phyloP scores from a whole-genome alignment of 1,140 invertebrate genomes.

The Euwallacea fornicatus region DNA sequence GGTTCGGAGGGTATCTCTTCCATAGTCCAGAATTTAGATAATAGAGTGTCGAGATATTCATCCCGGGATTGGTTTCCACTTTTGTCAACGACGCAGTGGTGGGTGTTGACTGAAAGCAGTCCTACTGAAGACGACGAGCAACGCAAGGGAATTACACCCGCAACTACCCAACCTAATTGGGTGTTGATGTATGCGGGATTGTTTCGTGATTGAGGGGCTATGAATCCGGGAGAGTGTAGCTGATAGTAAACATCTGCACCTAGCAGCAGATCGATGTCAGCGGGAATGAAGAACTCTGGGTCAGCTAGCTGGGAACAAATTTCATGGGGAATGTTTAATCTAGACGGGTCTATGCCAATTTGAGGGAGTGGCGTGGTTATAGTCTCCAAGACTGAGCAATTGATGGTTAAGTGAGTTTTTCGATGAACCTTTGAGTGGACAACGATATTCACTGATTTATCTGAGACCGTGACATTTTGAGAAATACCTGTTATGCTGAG shows the following conservation, averaged over 20 bases:
- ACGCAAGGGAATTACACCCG: not conserved
- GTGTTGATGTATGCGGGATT: not conserved
- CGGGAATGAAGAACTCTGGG: not conserved
- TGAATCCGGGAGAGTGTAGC: not conserved
- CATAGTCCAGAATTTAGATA: slow-evolving; percentile 7
- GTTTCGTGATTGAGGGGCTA: not conserved
- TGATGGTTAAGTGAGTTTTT: not conserved
- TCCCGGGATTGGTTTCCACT: not conserved
- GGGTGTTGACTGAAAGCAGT: not conserved
- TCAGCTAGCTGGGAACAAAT: not conserved
- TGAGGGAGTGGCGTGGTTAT: not conserved
- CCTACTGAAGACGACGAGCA: not conserved
- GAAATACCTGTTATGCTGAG: not conserved
- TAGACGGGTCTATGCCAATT: not conserved
- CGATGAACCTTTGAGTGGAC: not conserved
- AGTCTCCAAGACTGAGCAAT: not conserved
- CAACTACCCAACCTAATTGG: slow-evolving; percentile 4
- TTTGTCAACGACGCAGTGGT: not conserved
- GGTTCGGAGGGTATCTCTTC: not conserved
- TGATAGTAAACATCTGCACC: not conserved
- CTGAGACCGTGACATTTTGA: too few species aligned
- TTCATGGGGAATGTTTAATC: not conserved
- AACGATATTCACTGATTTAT: not conserved
- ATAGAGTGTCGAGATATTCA: not conserved
- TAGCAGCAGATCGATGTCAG: not conserved